Percentiles rank a stretch among this genome's conserved stretches.
Conservation (phyloP, 92 coral and sea anemone species). For the Plumapathes pennacea region DNA sequence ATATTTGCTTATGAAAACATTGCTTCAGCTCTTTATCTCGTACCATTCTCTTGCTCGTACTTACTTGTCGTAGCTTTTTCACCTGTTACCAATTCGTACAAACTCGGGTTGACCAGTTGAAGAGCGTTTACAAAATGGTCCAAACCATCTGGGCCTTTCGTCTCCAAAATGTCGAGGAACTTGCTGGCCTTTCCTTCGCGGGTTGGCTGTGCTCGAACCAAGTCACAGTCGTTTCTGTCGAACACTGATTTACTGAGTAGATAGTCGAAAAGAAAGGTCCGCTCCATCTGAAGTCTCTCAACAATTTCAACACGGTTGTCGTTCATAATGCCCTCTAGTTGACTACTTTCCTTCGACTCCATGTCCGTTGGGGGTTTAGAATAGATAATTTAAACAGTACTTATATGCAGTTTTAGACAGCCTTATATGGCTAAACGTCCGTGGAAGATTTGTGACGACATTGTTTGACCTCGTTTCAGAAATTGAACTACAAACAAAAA, state of each 20-base stretch:
- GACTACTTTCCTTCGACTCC: no score
- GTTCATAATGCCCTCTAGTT: no score
- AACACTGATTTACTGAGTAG: slow-evolving; percentile 35
- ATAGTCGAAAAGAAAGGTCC: slow-evolving; percentile 34
- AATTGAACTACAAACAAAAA: no score
- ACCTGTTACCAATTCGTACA: slow-evolving; percentile 39
- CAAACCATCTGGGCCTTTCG: slow-evolving; percentile 24
- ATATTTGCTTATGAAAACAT: no score
- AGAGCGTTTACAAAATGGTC: slow-evolving; percentile 27
- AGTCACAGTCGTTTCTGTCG: slow-evolving; percentile 29
- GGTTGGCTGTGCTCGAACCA: slow-evolving; percentile 26
- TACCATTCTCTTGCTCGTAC: no score
- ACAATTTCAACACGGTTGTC: slow-evolving; percentile 27
- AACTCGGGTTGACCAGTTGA: slow-evolving; percentile 23
- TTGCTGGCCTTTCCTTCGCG: slow-evolving; percentile 31
- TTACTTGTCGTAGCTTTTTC: slow-evolving; percentile 33
- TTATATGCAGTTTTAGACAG: no score
- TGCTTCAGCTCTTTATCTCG: no score
- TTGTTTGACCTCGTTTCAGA: no score
- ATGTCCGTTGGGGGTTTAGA: no score
- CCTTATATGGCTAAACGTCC: no score
- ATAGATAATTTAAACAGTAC: no score
- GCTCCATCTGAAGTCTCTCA: slow-evolving; percentile 28
- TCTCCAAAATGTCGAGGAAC: slow-evolving; percentile 25
- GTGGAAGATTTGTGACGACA: no score